These are phyloP conservation scores for Oreochromis mossambicus DNA, from an alignment of 2,797 vertebrate genomes.

Conservation along the genomic window DNA sequence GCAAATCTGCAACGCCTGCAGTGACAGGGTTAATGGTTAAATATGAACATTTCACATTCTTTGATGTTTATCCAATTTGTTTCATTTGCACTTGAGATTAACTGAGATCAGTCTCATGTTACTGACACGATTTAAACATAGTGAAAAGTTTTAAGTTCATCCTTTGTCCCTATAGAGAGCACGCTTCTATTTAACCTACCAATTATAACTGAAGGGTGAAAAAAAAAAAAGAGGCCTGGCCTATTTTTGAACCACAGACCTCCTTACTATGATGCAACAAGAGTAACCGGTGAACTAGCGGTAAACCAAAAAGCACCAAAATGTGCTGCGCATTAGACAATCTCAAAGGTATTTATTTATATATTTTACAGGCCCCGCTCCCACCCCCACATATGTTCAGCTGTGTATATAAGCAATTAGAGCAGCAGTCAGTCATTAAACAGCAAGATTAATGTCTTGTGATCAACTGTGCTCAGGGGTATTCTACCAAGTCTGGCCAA, in stretches of 20 bases:
- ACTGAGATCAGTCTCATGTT: not conserved
- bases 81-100: not conserved
- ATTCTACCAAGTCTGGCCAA: slow-evolving; percentile 61
- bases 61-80: not conserved
- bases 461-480: slow-evolving; percentile 69
- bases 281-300: rapidly evolving
- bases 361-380: not conserved
- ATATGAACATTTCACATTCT: not conserved
- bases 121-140: not conserved
- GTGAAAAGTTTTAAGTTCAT: not conserved
- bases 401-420: slow-evolving; percentile 71
- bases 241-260: not conserved
- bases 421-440: slow-evolving; percentile 75
- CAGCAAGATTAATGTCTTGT: slow-evolving; percentile 75
- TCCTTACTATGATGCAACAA: not conserved
- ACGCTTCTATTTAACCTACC: not conserved
- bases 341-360: not conserved
- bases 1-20: too few relatives aligned
- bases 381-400: slow-evolving; percentile 39
- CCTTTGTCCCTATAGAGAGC: not conserved
- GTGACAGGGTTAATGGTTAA: not conserved
- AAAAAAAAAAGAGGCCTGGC: not conserved
- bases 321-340: not conserved
- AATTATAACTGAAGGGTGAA: not conserved
- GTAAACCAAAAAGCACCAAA: not conserved